Conservation (phyloP, 2,888 invertebrate genomes). For the Cynaeus angustus region DNA sequence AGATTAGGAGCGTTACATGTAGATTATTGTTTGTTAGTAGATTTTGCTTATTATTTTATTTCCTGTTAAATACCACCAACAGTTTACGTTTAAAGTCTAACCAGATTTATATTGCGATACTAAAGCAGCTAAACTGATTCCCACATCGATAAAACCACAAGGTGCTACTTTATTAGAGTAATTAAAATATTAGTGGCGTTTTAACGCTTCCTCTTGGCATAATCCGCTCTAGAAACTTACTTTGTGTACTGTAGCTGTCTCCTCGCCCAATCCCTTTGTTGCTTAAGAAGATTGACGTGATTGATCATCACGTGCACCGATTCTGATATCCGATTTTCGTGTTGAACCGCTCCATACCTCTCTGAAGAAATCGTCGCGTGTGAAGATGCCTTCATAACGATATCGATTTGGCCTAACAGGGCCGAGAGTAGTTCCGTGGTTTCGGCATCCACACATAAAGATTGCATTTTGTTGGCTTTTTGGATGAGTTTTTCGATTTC, state of each 20-base stretch:
- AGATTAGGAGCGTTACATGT: conserved; percentile 21
- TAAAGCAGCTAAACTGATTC: background rate
- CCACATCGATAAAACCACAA: background rate
- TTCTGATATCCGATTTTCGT: conserved; percentile 75
- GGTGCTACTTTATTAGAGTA: background rate
- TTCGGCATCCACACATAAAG: conserved; percentile 72
- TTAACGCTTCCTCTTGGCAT: too few species aligned
- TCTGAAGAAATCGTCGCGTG: conserved; percentile 68
- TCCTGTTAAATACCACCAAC: too few species aligned
- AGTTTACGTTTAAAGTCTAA: too few species aligned
- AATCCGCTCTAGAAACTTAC: conserved; percentile 63
- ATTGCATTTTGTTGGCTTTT: conserved; percentile 70
- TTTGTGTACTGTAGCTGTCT: conserved; percentile 76
- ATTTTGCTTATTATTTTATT: too few species aligned
- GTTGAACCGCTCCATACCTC: conserved; percentile 75
- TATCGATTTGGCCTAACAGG: conserved; percentile 72
- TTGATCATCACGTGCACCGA: conserved; percentile 75
- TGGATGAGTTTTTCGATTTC: conserved; percentile 73
- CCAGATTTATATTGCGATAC: too few species aligned
- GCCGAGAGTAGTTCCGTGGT: conserved; percentile 73
- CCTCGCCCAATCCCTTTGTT: conserved; percentile 74
- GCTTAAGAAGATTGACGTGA: conserved; percentile 76
- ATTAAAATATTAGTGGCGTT: background rate
- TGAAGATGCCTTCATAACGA: conserved; percentile 65
- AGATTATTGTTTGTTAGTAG: background rate